These are phyloP conservation scores for Morpho achilles DNA, from an alignment of 2,888 invertebrate genomes.

Conservation along the genomic window DNA sequence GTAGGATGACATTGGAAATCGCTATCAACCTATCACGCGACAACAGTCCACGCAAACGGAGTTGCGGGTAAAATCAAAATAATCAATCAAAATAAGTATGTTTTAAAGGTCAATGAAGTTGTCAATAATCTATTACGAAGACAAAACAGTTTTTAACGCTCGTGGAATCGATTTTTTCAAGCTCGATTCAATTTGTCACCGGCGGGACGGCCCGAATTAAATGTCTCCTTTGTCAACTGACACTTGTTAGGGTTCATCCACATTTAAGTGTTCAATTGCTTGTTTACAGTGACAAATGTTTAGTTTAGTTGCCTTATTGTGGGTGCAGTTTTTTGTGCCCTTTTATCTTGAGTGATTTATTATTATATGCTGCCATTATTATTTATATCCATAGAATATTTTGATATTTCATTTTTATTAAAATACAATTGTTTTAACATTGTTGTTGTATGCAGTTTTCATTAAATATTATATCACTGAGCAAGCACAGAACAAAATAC, in stretches of 20 bases:
- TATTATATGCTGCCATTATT: slow-evolving; percentile 5
- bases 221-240: slow-evolving; percentile 53
- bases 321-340: slow-evolving; percentile 15
- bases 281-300: slow-evolving; percentile 67
- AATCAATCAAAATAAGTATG: no score
- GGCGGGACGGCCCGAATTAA: slow-evolving; percentile 47
- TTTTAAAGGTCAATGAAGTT: background rate
- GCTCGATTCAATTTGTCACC: slow-evolving; percentile 54
- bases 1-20: no score
- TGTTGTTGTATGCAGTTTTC: no score
- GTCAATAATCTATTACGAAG: slow-evolving; percentile 11
- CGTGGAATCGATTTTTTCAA: slow-evolving; percentile 34
- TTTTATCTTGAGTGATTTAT: slow-evolving; percentile 20
- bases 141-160: slow-evolving; percentile 22
- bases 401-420: background rate
- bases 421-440: no score
- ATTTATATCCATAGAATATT: background rate
- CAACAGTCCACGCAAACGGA: no score
- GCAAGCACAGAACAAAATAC: no score
- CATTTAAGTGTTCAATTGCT: slow-evolving; percentile 53
- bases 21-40: no score
- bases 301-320: slow-evolving; percentile 17
- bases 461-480: no score
- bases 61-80: no score
- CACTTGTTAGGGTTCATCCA: slow-evolving; percentile 60